Percentiles rank a stretch among this genome's conserved stretches.
These are phyloP conservation scores for Cardiocondyla obscurior DNA, from an alignment of 1,140 invertebrate genomes.

Conservation along the genomic window DNA sequence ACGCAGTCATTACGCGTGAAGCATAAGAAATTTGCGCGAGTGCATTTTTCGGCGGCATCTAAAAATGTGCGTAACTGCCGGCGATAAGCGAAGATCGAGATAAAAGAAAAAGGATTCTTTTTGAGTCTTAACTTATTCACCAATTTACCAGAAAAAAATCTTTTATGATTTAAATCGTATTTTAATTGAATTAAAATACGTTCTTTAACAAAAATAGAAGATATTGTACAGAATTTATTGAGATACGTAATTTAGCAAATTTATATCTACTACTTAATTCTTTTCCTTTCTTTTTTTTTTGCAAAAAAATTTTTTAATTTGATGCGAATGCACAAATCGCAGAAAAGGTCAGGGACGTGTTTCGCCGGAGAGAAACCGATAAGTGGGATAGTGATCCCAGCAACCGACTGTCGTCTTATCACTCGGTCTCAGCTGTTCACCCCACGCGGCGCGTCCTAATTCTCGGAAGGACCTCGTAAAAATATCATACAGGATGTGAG, in stretches of 20 bases:
- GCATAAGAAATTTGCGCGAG: neutral
- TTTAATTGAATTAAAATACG: neutral
- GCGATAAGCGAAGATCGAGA: neutral
- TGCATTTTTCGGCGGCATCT: slow-evolving; percentile 15
- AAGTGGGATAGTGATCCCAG: slow-evolving; percentile 52
- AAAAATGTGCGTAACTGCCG: neutral
- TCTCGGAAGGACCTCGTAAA: slow-evolving; percentile 77
- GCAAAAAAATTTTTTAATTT: neutral
- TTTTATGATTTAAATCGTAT: neutral
- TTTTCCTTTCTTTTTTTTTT: neutral
- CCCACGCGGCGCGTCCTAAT: slow-evolving; percentile 62
- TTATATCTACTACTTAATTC: neutral
- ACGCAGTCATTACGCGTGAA: neutral
- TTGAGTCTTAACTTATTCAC: neutral
- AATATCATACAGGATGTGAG: slow-evolving; percentile 75
- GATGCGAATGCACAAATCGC: slow-evolving; percentile 52
- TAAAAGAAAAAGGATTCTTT: neutral
- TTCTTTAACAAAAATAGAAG: neutral
- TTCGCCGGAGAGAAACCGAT: slow-evolving; percentile 56
- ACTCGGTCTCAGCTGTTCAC: slow-evolving; percentile 74
- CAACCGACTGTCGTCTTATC: slow-evolving; percentile 67
- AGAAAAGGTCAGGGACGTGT: slow-evolving; percentile 63
- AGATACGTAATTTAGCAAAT: neutral
- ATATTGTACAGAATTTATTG: neutral
- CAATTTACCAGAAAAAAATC: neutral